Percentiles rank a stretch among this genome's conserved stretches.
Evolutionary conservation across 1,140 invertebrate genomes (phyloP).

Genomic region (Nomia melanderi): DNA sequence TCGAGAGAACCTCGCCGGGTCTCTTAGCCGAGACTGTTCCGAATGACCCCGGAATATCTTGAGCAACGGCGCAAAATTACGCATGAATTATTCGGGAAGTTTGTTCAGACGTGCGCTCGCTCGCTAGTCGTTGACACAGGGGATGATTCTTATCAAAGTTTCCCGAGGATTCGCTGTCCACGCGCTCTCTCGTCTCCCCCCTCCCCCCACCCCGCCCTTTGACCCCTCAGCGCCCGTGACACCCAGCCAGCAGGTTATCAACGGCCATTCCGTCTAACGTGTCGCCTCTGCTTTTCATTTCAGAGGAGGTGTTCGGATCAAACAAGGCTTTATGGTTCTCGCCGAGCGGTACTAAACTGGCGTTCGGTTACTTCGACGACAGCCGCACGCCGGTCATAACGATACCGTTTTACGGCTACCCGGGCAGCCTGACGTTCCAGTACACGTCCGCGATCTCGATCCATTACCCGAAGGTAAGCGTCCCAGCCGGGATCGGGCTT

Average conservation of each 20-base stretch:
- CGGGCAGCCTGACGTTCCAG: conserved; percentile 82
- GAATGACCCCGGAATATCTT: no score
- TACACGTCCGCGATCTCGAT: conserved; percentile 85
- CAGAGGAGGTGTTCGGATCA: conserved; percentile 94
- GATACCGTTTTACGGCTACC: conserved; percentile 83
- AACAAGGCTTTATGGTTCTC: conserved; percentile 96
- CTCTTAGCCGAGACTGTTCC: no score
- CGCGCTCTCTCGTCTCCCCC: no score
- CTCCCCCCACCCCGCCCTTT: no score
- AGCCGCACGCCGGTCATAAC: conserved; percentile 83
- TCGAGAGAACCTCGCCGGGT: no score
- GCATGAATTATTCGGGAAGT: not conserved
- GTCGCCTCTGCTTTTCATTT: conserved; percentile 68
- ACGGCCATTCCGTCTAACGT: conserved; percentile 7
- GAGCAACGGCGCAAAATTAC: not conserved
- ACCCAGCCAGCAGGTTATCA: not conserved
- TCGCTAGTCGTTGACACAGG: no score
- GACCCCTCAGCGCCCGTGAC: no score
- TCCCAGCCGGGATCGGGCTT: not conserved
- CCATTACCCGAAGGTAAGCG: conserved; percentile 91
- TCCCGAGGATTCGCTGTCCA: not conserved
- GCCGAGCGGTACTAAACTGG: conserved; percentile 88
- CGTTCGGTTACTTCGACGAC: conserved; percentile 93
- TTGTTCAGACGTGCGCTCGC: not conserved
- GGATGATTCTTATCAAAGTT: not conserved